These are phyloP conservation scores for Drosophila peninsularis DNA, from an alignment of 2,888 invertebrate species.

Conservation along the genomic window DNA sequence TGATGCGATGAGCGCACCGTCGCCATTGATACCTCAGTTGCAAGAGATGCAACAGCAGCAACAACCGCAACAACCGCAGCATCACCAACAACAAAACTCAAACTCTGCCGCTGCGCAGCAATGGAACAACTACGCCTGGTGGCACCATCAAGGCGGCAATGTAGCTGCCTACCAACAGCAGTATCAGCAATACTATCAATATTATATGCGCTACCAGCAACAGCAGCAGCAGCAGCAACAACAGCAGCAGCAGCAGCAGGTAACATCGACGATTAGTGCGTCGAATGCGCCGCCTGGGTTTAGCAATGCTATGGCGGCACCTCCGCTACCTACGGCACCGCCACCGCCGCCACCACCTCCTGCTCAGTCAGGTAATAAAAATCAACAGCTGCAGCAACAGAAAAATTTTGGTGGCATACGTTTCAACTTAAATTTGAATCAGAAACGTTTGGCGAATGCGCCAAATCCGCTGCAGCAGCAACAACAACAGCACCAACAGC, in stretches of 20 bases:
- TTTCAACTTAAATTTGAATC: slow-evolving; percentile 86
- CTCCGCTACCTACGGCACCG: slow-evolving; percentile 87
- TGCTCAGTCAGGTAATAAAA: slow-evolving; percentile 54
- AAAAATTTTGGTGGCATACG: slow-evolving; percentile 86
- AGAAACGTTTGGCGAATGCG: slow-evolving; percentile 81
- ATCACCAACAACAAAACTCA: slow-evolving; percentile 67
- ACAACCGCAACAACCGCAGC: slow-evolving; percentile 81
- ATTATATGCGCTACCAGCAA: slow-evolving; percentile 81
- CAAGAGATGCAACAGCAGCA: slow-evolving; percentile 83
- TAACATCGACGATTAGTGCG: slow-evolving; percentile 74
- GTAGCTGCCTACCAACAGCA: slow-evolving; percentile 75
- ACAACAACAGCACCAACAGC: slow-evolving; percentile 46
- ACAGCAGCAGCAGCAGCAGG: slow-evolving; percentile 66
- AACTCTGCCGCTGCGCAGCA: slow-evolving; percentile 59
- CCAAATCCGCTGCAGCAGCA: slow-evolving; percentile 82
- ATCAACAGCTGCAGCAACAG: slow-evolving; percentile 50
- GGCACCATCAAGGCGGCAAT: slow-evolving; percentile 63
- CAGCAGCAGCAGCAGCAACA: slow-evolving; percentile 58
- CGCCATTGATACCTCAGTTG: slow-evolving; percentile 80
- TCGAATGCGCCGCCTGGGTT: slow-evolving; percentile 85
- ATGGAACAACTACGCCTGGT: slow-evolving; percentile 74
- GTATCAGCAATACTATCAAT: slow-evolving; percentile 82
- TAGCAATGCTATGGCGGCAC: slow-evolving; percentile 84
- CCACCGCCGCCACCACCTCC: slow-evolving; percentile 84
- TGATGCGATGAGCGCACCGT: slow-evolving; percentile 78